Base-by-base conservation (phyloP, 2,113 vertebrate genomes). In the Xerus inauris region DNA sequence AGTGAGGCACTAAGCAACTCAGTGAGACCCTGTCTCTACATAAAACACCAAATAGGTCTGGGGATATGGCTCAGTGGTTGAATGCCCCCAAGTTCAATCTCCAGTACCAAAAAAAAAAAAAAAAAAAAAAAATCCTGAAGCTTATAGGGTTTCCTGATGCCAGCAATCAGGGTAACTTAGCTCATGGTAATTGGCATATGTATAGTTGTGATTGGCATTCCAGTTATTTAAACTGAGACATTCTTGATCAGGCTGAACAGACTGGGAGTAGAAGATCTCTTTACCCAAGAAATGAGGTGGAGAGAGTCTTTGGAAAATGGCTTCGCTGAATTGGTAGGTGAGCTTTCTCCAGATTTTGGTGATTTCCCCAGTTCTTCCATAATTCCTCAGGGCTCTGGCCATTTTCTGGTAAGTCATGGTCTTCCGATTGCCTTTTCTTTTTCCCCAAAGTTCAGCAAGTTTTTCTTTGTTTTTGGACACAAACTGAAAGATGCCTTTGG, bases 361-460 rank as follows among this genome's bases (percentile, higher is more conserved):
- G 87, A 99, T 99, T 98, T 99, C 99, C 0, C 99, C 99, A 0
- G 99, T 99, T 98, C 99, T 99, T 97, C 99, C 99, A 42, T 99
- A 99, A 98, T 99, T 99, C 73, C 99, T 99, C 83, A 99, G 98
- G 0, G 99, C 99, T 90, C 99, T 98, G 32, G 99, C 99, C 99
- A 99, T 99, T 98, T 99, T 99, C 98, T 99, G 99, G 47, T 99
- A 99, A 42, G 99, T 99, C 99, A 99, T 99, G 95, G 99, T 99
- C 98, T 99, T 99, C 93, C 99, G 99, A 98, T 99, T 99, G 93
- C 99, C 99, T 95, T 99, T 99, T 94, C 99, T 99, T 96, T 99
- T 99, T 72, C 99, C 99, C 99, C 99, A 99, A 93, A 99, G 98
- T 97, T 99, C 99, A 3, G 99, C 99, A 97, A 99, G 98, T 98